Conservation (phyloP, 37 sponge, comb jelly and placozoan genomes). For the Spongia lamella region DNA sequence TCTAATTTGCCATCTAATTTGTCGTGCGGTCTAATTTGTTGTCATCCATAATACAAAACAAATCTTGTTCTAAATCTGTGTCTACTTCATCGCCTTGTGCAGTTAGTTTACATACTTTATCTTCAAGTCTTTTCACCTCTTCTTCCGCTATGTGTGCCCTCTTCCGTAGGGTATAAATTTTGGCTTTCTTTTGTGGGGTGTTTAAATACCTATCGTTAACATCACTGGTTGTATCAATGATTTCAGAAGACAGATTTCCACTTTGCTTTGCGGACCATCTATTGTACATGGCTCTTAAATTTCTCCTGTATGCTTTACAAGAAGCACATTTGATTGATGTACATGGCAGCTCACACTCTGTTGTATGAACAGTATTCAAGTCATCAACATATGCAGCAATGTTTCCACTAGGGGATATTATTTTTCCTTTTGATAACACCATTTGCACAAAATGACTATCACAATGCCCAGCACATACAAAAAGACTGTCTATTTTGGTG, state of each 20-base stretch:
- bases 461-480: not conserved
- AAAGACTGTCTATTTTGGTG: not conserved
- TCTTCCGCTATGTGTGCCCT: constrained; percentile 9
- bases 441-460: constrained; percentile 18
- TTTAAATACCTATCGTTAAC: constrained; percentile 38
- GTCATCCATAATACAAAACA: constrained; percentile 18
- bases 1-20: too few relatives aligned
- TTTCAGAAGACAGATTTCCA: constrained; percentile 1
- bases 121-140: constrained; percentile 11
- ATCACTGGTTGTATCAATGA: constrained; percentile 5
- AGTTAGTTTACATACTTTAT: constrained; percentile 2
- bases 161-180: not conserved
- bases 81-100: constrained; percentile 20
- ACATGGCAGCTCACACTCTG: constrained; percentile 25
- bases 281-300: constrained; percentile 21
- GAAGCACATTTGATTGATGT: constrained; percentile 10
- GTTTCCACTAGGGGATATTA: constrained; percentile 4
- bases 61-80: constrained; percentile 28
- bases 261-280: constrained; percentile 33
- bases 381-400: constrained; percentile 16
- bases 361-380: constrained; percentile 16
- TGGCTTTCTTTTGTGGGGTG: constrained; percentile 15
- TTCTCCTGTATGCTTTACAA: constrained; percentile 19
- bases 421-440: constrained; percentile 11
- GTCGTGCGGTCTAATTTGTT: too few relatives aligned